Conservation (phyloP, 2,113 vertebrate genomes). For the Phalacrocorax brasilianus region DNA sequence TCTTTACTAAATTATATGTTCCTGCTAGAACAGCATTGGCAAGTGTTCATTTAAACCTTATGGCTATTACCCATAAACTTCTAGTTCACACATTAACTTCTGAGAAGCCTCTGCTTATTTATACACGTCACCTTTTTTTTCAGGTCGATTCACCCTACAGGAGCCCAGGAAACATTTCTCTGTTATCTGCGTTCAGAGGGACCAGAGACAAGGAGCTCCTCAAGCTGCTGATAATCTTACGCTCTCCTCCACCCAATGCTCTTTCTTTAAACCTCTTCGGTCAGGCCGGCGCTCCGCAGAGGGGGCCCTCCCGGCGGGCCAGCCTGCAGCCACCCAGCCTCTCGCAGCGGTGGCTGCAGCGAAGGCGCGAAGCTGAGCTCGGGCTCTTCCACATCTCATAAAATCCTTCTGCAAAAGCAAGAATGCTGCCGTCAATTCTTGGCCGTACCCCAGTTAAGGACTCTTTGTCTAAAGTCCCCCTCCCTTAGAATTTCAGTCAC, state of each 20-base stretch:
- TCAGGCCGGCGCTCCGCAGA: rapidly evolving
- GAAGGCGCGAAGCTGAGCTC: rapidly evolving
- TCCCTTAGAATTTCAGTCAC: not conserved
- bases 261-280: rapidly evolving
- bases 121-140: not conserved
- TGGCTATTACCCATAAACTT: not conserved
- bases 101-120: not conserved
- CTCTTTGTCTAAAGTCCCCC: not conserved
- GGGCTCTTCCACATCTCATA: not conserved
- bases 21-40: not conserved
- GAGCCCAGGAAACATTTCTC: not conserved
- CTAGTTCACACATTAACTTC: not conserved
- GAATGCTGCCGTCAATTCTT: not conserved
- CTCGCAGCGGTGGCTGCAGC: rapidly evolving
- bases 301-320: rapidly evolving
- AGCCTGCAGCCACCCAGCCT: rapidly evolving
- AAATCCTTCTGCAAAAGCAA: not conserved
- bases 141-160: not conserved
- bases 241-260: rapidly evolving
- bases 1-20: not conserved
- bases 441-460: not conserved
- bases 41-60: not conserved
- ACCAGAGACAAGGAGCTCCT: not conserved
- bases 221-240: rapidly evolving
- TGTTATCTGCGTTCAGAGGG: not conserved